A percentile compares a stretch with the other conserved stretches of the same genome.
Conservation (phyloP, 2,797 vertebrate species). For the Mus spretus region DNA sequence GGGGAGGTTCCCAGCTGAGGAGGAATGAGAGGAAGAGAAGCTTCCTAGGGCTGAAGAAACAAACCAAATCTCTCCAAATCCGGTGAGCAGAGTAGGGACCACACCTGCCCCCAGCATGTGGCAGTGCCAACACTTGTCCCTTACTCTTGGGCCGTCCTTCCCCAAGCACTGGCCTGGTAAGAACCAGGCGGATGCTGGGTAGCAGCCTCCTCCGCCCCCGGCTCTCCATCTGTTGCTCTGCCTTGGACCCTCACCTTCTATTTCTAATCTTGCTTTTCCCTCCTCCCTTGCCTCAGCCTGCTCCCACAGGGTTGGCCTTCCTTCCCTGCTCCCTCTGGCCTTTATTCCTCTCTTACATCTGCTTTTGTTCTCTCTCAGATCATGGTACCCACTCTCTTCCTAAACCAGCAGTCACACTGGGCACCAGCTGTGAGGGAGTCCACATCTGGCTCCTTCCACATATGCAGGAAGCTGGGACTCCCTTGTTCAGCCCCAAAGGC, state of each 20-base stretch:
- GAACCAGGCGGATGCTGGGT: conserved; percentile 57
- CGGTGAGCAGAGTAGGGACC: neutral
- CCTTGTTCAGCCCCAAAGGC: neutral
- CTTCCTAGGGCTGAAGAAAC: neutral
- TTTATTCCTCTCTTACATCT: neutral
- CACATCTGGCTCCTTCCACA: neutral
- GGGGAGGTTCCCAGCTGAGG: neutral
- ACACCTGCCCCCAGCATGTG: neutral
- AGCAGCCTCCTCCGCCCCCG: conserved; percentile 54
- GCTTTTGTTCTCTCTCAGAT: neutral
- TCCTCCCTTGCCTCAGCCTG: conserved; percentile 58
- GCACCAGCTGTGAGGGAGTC: neutral
- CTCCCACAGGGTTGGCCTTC: conserved; percentile 58
- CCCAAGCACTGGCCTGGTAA: neutral
- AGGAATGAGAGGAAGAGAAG: neutral
- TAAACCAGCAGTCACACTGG: neutral
- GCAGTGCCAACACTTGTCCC: neutral
- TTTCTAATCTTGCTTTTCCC: conserved; percentile 61
- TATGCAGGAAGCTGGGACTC: neutral
- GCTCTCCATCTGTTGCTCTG: conserved; percentile 73
- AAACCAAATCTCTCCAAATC: neutral
- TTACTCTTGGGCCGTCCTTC: neutral
- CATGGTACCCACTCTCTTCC: neutral
- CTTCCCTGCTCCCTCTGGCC: neutral
- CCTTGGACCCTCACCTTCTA: conserved; percentile 59